These are phyloP conservation scores for Meghimatium bilineatum DNA, from an alignment of 2,888 invertebrate species.

Conservation along the genomic window DNA sequence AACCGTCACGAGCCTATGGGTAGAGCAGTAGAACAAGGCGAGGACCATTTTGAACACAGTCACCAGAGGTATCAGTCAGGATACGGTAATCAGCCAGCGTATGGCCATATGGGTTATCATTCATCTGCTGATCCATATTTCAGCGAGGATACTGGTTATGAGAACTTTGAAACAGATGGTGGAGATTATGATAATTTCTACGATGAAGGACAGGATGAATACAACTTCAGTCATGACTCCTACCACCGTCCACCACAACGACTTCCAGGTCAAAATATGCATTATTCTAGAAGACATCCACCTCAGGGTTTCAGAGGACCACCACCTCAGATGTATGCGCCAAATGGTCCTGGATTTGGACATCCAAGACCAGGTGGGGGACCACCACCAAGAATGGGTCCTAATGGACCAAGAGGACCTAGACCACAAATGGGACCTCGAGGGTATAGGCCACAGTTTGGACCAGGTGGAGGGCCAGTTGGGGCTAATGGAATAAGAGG, in stretches of 20 bases:
- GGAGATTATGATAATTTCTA: slow-evolving; percentile 38
- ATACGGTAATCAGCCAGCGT: slow-evolving; percentile 41
- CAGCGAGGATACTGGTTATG: slow-evolving; percentile 45
- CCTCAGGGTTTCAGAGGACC: slow-evolving; percentile 50
- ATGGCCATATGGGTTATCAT: slow-evolving; percentile 46
- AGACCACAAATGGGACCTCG: slow-evolving; percentile 54
- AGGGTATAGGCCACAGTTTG: slow-evolving; percentile 56
- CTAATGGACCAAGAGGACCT: slow-evolving; percentile 48
- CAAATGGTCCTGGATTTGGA: slow-evolving; percentile 50
- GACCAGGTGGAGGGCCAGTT: slow-evolving; percentile 59
- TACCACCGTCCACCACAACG: slow-evolving; percentile 35
- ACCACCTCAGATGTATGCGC: slow-evolving; percentile 51
- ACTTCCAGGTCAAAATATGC: slow-evolving; percentile 43
- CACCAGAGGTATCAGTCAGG: slow-evolving; percentile 25
- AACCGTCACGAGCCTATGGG: slow-evolving; percentile 27
- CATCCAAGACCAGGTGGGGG: slow-evolving; percentile 46
- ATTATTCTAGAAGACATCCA: slow-evolving; percentile 49
- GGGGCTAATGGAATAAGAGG: slow-evolving; percentile 49
- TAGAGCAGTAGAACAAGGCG: slow-evolving; percentile 2
- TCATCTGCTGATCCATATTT: slow-evolving; percentile 40
- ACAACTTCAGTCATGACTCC: slow-evolving; percentile 31
- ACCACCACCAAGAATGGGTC: slow-evolving; percentile 44
- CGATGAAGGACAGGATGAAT: slow-evolving; percentile 37
- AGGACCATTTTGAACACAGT: background rate
- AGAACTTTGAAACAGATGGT: slow-evolving; percentile 41